Evolutionary conservation across 2,888 invertebrate genomes (phyloP).

Genomic region (Callyntrura sp.): DNA sequence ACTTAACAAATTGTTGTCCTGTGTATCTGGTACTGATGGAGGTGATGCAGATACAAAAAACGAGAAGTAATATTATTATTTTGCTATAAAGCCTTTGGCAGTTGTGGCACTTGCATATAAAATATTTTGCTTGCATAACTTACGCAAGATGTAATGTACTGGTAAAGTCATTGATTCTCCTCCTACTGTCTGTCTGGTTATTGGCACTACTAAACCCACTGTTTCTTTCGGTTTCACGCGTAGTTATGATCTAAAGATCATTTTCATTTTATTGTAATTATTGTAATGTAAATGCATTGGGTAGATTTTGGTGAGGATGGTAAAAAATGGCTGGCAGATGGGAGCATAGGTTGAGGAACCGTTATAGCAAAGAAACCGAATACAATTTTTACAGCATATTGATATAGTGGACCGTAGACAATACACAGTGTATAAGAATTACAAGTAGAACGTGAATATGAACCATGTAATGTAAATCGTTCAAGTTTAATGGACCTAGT

Average conservation of each 20-base stretch:
- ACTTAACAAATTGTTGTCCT: slow-evolving; percentile 20
- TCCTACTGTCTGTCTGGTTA: too few relatives aligned
- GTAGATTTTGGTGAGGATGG: neutral
- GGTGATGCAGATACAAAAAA: too few relatives aligned
- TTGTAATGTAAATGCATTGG: slow-evolving; percentile 4
- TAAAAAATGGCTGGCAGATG: neutral
- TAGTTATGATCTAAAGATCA: slow-evolving; percentile 6
- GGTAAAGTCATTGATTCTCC: slow-evolving; percentile 64
- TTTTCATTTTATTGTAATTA: slow-evolving; percentile 56
- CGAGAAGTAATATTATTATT: too few relatives aligned
- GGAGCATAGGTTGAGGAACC: neutral
- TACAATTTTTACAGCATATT: too few relatives aligned
- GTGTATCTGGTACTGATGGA: neutral
- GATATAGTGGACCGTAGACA: too few relatives aligned
- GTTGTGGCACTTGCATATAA: too few relatives aligned
- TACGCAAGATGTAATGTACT: slow-evolving; percentile 16
- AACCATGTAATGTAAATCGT: too few relatives aligned
- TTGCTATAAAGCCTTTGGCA: too few relatives aligned
- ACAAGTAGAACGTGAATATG: too few relatives aligned
- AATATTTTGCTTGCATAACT: too few relatives aligned
- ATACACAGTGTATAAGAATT: too few relatives aligned
- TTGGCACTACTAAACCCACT: neutral
- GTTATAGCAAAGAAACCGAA: neutral
- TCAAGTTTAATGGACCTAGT: too few relatives aligned
- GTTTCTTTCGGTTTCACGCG: slow-evolving; percentile 26